Evolutionary conservation across 2,113 vertebrate species (phyloP).

Genomic region (Bujurquina vittata): DNA sequence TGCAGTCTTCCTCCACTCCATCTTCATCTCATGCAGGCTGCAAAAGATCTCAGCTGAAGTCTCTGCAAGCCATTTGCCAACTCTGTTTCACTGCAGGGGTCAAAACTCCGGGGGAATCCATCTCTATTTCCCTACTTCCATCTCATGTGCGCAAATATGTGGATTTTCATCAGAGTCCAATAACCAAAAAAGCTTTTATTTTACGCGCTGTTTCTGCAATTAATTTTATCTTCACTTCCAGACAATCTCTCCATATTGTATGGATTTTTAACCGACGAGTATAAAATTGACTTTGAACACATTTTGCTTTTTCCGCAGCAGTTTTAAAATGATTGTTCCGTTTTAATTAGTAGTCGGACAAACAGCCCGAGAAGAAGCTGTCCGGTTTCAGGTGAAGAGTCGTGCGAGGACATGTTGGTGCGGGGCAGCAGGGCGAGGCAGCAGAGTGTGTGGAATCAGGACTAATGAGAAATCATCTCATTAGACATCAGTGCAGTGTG

Average conservation of each 20-base stretch:
- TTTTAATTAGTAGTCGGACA: background rate
- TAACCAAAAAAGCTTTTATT: background rate
- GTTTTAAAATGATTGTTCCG: background rate
- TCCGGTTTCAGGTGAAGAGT: slow-evolving; percentile 31
- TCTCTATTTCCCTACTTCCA: background rate
- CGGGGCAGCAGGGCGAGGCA: slow-evolving; percentile 17
- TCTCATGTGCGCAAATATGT: background rate
- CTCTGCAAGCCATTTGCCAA: slow-evolving; percentile 1
- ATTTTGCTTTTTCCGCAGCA: background rate
- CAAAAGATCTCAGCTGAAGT: background rate
- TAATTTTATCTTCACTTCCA: background rate
- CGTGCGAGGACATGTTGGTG: background rate
- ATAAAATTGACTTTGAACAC: background rate
- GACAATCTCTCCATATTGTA: background rate
- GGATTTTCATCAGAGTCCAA: slow-evolving; percentile 1
- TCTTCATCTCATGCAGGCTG: background rate
- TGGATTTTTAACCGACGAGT: background rate
- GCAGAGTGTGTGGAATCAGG: slow-evolving; percentile 31
- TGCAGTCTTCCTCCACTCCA: background rate
- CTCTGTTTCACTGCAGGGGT: background rate
- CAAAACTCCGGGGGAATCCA: background rate
- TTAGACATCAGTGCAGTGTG: slow-evolving; percentile 53
- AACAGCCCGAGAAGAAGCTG: background rate
- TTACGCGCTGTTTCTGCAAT: background rate
- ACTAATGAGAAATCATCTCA: slow-evolving; percentile 72